Base-by-base conservation (phyloP, 1,140 invertebrate species). In the Drosophila navojoa region DNA sequence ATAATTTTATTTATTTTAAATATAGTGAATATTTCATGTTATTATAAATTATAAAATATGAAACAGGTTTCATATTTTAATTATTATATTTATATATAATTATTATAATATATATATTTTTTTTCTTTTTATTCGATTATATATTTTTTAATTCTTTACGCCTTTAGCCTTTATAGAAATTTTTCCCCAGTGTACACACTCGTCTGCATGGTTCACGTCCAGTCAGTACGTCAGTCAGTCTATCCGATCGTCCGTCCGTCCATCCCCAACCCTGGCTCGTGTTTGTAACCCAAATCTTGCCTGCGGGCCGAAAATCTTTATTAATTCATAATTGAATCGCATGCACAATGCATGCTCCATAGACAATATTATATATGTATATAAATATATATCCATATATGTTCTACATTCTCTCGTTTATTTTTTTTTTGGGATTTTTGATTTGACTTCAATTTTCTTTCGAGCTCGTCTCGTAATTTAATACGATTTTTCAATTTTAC, bases 261-360 rank as follows among this genome's bases (percentile, higher is more conserved):
- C 15, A 40, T 40, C 19, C 55, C 55, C 55, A 16, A 47, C 61
- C 29, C 6, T 42, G 5, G 50, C 52, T 54, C 59, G n/a, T 76
- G 52, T 63, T 71, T 72, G 86, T 90, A 90, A 90, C 86, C 86
- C 76, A 90, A 90, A 90, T 90, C 86, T 90, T 44, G 81, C 86
- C 86, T 90, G 86, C 86, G 86, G 86, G 86, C 86, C 81, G 72
- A 71, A 90, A 76, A 90, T 90, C 78, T 90, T 86, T 90, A 90
- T 90, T 90, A 90, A 90, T 90, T 90, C 86, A 90, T 90, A 90
- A 90, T 86, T 90, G 78, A 90, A 90, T 90, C 62, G 64, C 71
- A 47, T 38, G 35, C 49, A 76, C 42, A 55, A 54, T 60, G 49
- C 54, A 75, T 58, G 44, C 22, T 49, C 50, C 27, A 50, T 25